Evolutionary conservation across 1,140 invertebrate species (phyloP).

Genomic region (Cyphomyrmex costatus): DNA sequence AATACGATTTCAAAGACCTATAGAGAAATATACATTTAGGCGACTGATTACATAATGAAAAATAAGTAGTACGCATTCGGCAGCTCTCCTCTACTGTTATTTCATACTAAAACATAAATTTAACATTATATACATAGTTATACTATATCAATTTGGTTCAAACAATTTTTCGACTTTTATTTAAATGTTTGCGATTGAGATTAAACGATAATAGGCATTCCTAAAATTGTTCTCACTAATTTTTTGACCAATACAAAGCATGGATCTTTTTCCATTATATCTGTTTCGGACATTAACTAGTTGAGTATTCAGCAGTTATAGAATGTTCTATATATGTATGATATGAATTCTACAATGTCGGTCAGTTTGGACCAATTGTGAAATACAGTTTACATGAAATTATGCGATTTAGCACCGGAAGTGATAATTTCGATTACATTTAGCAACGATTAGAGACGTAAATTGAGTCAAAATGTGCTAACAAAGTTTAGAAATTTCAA

Average conservation of each 20-base stretch:
- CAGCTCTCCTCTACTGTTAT: too few species aligned
- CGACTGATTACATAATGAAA: too few species aligned
- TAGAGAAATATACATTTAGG: too few species aligned
- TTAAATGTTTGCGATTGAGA: not conserved
- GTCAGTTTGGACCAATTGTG: slow-evolving; percentile 14
- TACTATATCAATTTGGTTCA: not conserved
- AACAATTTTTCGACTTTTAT: not conserved
- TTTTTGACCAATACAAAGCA: not conserved
- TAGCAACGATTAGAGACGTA: not conserved
- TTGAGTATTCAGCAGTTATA: not conserved
- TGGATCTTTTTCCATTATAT: not conserved
- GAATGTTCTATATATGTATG: not conserved
- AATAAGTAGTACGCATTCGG: too few species aligned
- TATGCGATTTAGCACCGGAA: slow-evolving; percentile 15
- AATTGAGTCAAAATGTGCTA: not conserved
- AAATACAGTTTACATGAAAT: slow-evolving; percentile 36
- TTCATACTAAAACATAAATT: too few species aligned
- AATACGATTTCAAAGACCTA: too few species aligned
- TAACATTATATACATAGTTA: too few species aligned
- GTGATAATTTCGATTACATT: slow-evolving; percentile 26
- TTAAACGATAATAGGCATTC: not conserved
- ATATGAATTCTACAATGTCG: not conserved
- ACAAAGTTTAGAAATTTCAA: not conserved
- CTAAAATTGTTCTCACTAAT: not conserved
- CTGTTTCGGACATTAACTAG: not conserved